Evolutionary conservation across 2,797 vertebrate genomes (phyloP), one percentile per base, ranked within the genome.

Genomic region (Sebastes melanostomus): DNA sequence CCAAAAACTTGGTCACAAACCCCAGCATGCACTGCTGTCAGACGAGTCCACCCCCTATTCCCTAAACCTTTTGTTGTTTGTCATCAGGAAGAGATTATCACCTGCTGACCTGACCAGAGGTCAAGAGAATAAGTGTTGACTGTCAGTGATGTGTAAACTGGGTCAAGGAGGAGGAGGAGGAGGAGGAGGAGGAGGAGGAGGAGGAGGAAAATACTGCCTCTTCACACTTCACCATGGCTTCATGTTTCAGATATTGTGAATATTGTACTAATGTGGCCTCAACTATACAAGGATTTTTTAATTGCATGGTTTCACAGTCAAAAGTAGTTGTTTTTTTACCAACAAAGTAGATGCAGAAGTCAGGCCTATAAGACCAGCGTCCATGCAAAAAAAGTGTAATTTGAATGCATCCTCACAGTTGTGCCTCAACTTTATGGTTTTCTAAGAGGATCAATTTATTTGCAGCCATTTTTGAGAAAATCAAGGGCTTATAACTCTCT

Each of bases 121-220:
- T 92, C 81, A 91, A 56, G 25, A 84, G 68, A 84, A 80, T 84
- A 89, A 86, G 78, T 63, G 69, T 66, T 78, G 55, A 71, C 75
- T 88, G 86, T 77, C 70, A 63, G 50, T 67, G 50, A 34, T 20
- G 11, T 20, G 50, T 69, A 75, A 94, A 86, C 77, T 93, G 79
- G 91, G 89, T 91, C 89, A 92, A 84, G 75, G 24, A 42, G 3
- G 32, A 34, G 9, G 24, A 42, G 3, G 32, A 34, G 9, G 8
- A 30, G 29, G 29, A 32, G 32, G 22, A 34, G 34, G 55, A 78
- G 67, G 24, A 42, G 10, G 34, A 34, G 32, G 32, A 36, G 34
- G 25, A 34, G 38, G 55, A 78, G 70, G 24, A 42, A 16, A 60
- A 77, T 14, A 67, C 16, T 46, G 12, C 10, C 1, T 20, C 14